A percentile compares a stretch with the other conserved stretches of the same genome.
phyloP scores from a whole-genome alignment of 1,140 invertebrate genomes.

The Centruroides vittatus region DNA sequence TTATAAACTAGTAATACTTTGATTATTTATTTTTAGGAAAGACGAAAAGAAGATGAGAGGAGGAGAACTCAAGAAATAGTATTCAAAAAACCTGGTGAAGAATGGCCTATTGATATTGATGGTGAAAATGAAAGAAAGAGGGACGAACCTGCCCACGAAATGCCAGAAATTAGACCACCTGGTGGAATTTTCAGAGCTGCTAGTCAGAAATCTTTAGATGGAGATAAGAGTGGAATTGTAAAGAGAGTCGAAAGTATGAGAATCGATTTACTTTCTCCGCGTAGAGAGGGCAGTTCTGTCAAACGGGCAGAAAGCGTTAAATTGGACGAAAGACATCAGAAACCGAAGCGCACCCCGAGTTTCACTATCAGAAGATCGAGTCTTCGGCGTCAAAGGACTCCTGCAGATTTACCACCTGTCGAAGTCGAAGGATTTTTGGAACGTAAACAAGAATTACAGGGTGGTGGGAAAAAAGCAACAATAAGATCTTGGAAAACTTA shows the following conservation, averaged over 20 bases:
- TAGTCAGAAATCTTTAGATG: conserved; percentile 21
- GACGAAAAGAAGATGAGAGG: conserved; percentile 43
- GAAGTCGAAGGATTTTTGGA: conserved; percentile 86
- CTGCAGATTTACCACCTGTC: conserved; percentile 64
- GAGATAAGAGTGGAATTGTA: conserved; percentile 25
- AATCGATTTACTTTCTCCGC: conserved; percentile 34
- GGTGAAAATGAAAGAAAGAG: conserved; percentile 15
- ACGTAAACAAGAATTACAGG: conserved; percentile 85
- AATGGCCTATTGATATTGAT: conserved; percentile 11
- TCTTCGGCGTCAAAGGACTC: conserved; percentile 44
- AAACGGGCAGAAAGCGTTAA: conserved; percentile 23
- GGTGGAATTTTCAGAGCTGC: conserved; percentile 7
- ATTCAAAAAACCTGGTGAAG: conserved; percentile 38
- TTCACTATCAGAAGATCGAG: conserved; percentile 81
- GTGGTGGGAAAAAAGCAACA: conserved; percentile 82
- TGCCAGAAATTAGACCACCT: conserved; percentile 11
- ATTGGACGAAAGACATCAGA: conserved; percentile 27
- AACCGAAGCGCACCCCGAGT: conserved; percentile 73
- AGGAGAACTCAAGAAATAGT: conserved; percentile 43
- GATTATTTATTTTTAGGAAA: conserved; percentile 35
- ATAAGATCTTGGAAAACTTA: conserved; percentile 90
- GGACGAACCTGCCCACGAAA: conserved; percentile 9
- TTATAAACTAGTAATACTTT: too few relatives aligned
- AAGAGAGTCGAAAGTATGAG: conserved; percentile 82
- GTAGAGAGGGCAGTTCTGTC: conserved; percentile 10